A percentile compares a stretch with the other conserved stretches of the same genome.
These are phyloP conservation scores for Cacatua alba DNA, from an alignment of 2,113 vertebrate genomes.

Conservation along the genomic window DNA sequence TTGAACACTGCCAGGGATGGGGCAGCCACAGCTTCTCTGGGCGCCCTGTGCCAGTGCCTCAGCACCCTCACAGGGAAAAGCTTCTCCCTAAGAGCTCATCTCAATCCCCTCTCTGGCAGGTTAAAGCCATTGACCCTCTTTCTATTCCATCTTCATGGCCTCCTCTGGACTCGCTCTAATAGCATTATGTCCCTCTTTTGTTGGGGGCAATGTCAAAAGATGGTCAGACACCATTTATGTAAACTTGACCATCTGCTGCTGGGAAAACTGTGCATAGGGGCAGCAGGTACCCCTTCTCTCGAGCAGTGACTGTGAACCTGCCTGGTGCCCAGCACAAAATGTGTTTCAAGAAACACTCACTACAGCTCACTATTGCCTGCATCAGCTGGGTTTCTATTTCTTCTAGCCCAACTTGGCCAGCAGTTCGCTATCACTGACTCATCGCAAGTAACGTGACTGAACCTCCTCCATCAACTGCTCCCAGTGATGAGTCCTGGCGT, in stretches of 20 bases:
- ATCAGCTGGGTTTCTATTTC: not conserved
- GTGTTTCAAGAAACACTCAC: not conserved
- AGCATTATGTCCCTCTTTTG: not conserved
- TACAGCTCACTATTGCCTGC: not conserved
- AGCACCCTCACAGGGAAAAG: too few relatives aligned
- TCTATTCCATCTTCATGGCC: not conserved
- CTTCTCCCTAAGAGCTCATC: too few relatives aligned
- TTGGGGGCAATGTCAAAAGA: not conserved
- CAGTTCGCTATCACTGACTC: not conserved
- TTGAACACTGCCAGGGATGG: not conserved
- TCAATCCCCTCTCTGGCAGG: too few relatives aligned
- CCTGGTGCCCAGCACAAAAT: not conserved
- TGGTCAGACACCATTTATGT: accelerated
- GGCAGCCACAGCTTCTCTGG: not conserved
- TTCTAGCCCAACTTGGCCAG: not conserved
- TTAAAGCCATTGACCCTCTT: too few relatives aligned
- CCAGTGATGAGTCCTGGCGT: not conserved
- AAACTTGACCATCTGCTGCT: not conserved
- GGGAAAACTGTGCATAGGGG: not conserved
- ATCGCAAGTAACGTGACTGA: accelerated
- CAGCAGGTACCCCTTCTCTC: not conserved
- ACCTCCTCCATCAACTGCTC: not conserved
- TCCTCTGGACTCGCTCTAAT: not conserved
- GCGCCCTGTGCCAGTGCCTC: too few relatives aligned
- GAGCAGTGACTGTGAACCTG: accelerated